Evolutionary conservation across 53 echinoderm and acorn worm genomes (phyloP).

Genomic region (Zoroaster sp.): DNA sequence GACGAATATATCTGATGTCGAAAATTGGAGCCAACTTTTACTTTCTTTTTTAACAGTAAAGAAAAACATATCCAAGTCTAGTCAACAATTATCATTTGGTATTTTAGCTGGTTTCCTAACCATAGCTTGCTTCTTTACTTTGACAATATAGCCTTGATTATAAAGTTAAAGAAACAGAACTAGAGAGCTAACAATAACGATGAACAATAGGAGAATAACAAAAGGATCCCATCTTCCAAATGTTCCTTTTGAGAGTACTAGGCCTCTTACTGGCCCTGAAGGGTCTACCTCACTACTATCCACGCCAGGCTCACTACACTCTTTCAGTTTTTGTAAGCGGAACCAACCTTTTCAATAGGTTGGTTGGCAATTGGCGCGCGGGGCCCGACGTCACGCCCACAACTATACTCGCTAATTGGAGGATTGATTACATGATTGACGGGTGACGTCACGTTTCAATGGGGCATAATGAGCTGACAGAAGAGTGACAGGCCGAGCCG

Average conservation of each 20-base stretch:
- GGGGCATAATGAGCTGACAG: slow-evolving; percentile 80
- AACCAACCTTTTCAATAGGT: background rate
- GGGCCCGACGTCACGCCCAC: slow-evolving; percentile 69
- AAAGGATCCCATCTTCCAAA: slow-evolving; percentile 26
- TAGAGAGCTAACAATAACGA: slow-evolving; percentile 8
- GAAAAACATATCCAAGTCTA: background rate
- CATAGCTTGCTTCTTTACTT: background rate
- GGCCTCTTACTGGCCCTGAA: slow-evolving; percentile 35
- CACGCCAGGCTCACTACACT: background rate
- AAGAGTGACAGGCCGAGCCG: slow-evolving; percentile 71
- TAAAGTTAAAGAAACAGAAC: slow-evolving; percentile 60
- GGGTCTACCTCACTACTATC: background rate
- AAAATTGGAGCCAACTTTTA: background rate
- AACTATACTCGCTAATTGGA: slow-evolving; percentile 86
- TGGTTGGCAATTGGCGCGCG: slow-evolving; percentile 37
- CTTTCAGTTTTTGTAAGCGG: background rate
- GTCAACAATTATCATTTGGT: background rate
- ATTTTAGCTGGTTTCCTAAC: background rate
- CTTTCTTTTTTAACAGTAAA: background rate
- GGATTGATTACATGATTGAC: slow-evolving; percentile 88
- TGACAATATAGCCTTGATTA: slow-evolving; percentile 39
- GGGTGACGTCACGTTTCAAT: slow-evolving; percentile 84
- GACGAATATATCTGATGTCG: background rate
- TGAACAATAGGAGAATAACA: background rate
- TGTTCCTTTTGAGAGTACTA: slow-evolving; percentile 6